Percentiles rank a stretch among this genome's conserved stretches.
phyloP scores from a whole-genome alignment of 2,113 vertebrate species.

The Pogonocichla stellata region DNA sequence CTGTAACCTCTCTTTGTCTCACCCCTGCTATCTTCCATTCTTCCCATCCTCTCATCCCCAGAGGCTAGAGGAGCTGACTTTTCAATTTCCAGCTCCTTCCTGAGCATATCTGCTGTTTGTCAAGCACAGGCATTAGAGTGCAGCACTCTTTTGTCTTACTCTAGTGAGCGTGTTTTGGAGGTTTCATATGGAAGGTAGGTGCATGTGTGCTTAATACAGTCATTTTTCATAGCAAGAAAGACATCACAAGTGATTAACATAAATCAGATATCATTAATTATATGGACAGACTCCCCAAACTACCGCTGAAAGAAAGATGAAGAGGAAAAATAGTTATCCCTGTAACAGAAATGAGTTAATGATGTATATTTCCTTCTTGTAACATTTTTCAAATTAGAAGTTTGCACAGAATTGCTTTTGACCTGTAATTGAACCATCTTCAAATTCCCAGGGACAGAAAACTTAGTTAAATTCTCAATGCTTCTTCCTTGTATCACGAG shows the following conservation, averaged over 20 bases:
- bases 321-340: conserved; percentile 3
- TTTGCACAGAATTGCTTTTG: conserved; percentile 12
- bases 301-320: conserved; percentile 44
- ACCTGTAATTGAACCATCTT: conserved; percentile 29
- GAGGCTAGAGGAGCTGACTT: neutral
- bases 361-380: conserved; percentile 36
- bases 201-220: neutral
- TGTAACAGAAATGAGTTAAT: conserved; percentile 20
- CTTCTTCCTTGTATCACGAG: neutral
- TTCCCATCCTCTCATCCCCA: neutral
- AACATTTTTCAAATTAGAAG: conserved; percentile 39
- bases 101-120: conserved; percentile 28
- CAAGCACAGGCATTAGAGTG: conserved; percentile 17
- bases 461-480: neutral
- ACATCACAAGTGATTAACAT: conserved; percentile 38
- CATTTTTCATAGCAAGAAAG: conserved; percentile 43
- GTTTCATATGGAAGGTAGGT: conserved; percentile 1
- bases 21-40: neutral
- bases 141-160: neutral
- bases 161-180: neutral
- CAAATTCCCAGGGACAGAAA: conserved; percentile 14
- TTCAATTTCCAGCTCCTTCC: conserved; percentile 40
- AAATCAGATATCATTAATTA: conserved; percentile 59
- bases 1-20: conserved; percentile 12
- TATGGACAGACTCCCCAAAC: conserved; percentile 21